These are phyloP conservation scores for Syngnathus rostellatus DNA, from an alignment of 2,797 vertebrate species.

Conservation along the genomic window DNA sequence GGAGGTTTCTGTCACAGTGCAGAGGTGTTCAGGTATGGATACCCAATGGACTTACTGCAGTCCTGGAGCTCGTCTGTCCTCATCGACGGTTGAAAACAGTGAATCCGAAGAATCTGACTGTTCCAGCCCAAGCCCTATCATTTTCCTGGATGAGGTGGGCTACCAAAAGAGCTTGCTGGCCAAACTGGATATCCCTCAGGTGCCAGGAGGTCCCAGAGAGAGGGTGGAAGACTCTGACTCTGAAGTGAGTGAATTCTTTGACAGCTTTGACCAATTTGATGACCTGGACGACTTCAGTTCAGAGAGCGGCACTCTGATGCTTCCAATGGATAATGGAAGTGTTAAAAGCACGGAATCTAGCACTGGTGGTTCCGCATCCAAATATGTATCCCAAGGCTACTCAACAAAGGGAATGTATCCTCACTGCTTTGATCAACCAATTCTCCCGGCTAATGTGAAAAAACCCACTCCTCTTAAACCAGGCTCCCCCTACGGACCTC, in stretches of 20 bases:
- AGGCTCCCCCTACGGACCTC: constrained; percentile 78
- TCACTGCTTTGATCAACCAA: constrained; percentile 84
- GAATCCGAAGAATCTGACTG: constrained; percentile 94
- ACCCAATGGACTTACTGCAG: constrained; percentile 80
- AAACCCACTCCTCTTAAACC: constrained; percentile 95
- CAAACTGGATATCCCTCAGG: constrained; percentile 90
- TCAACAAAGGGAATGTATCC: constrained; percentile 83
- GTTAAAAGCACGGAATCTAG: constrained; percentile 48
- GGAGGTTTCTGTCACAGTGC: constrained; percentile 70
- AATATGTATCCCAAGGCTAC: constrained; percentile 60
- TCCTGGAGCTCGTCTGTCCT: constrained; percentile 51
- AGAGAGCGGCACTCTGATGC: constrained; percentile 56
- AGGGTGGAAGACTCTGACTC: constrained; percentile 96
- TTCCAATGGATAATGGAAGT: constrained; percentile 65
- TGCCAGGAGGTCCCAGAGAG: constrained; percentile 84
- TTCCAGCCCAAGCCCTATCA: constrained; percentile 95
- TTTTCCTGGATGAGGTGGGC: constrained; percentile 96
- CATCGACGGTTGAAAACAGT: constrained; percentile 70
- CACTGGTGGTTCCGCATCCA: constrained; percentile 42
- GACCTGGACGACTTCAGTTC: constrained; percentile 74
- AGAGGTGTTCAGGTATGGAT: constrained; percentile 76
- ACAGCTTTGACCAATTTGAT: constrained; percentile 97
- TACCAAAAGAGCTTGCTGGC: constrained; percentile 95
- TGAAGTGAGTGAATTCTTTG: constrained; percentile 98
- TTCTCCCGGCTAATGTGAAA: constrained; percentile 85